Evolutionary conservation across 2,797 vertebrate genomes (phyloP), one percentile per base, ranked within the genome.

Genomic region (Etheostoma nigrum): DNA sequence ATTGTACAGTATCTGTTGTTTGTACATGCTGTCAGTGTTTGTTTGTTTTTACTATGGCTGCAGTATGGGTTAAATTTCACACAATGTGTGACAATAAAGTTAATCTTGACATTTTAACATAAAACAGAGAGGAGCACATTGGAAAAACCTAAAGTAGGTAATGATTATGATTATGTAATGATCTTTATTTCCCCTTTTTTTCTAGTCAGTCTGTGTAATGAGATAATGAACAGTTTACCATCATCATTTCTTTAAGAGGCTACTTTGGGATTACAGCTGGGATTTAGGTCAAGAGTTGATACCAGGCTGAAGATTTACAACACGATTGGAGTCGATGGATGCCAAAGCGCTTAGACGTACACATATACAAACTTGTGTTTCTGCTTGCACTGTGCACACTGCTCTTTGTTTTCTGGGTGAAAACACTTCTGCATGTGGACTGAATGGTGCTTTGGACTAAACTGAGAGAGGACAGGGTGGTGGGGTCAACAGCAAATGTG

Each of bases 241-340:
- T 48, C 48, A 57, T 42, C 54, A 55, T 27, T 59, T 51, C 68
- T 66, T 59, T 68, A 85, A 84, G 79, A 80, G 45, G 82, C 64
- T 72, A 57, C 71, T 63, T 33, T 27, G 40, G 74, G 72, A 81
- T 79, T 69, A 72, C 0, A 18, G 13, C 30, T 21, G 6, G 5
- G 64, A 86, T 84, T 86, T 30, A 68, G 78, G 79, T 73, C 82
- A 81, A 45, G 54, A 78, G 60, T 81, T 85, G 40, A 77, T 36
- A 78, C 54, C 18, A 36, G 10, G 57, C 55, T 25, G 27, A 55
- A 64, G 54, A 53, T 70, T 67, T 53, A 49, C 59, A 57, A 25
- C 51, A 53, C 21, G 21, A 70, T 67, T 4, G 2, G 30, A 82
- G 82, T 36, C 36, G n/a, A 64, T 44, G 27, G 11, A 36, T 72